phyloP scores from a whole-genome alignment of 2,888 invertebrate genomes.

The Drosophila borborema region DNA sequence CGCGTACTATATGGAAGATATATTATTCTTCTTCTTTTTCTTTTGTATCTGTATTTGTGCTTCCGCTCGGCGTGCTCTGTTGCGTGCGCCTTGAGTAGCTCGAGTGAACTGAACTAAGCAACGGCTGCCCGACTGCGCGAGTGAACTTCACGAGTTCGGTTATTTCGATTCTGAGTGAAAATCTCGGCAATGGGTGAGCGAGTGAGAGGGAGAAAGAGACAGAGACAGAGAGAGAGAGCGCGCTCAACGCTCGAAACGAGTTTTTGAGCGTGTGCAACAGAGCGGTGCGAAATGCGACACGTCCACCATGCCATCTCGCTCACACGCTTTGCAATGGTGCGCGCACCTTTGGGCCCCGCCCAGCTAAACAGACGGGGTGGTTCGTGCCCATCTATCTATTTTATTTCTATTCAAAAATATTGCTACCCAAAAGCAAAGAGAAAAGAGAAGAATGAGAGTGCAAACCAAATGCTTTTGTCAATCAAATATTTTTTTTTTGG shows the following conservation, averaged over 20 bases:
- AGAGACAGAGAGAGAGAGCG: conserved; percentile 6
- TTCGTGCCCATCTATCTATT: conserved; percentile 29
- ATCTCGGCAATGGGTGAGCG: conserved; percentile 61
- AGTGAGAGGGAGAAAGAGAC: conserved; percentile 14
- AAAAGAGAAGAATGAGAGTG: conserved; percentile 1
- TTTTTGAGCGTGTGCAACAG: conserved; percentile 29
- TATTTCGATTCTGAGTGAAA: conserved; percentile 63
- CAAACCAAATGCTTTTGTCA: conserved; percentile 55
- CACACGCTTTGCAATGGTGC: conserved; percentile 51
- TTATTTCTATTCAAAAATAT: conserved; percentile 16
- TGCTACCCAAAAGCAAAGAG: conserved; percentile 2
- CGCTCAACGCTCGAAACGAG: conserved; percentile 55
- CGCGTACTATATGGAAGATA: conserved; percentile 16
- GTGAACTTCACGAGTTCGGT: conserved; percentile 40
- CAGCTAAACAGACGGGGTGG: conserved; percentile 48
- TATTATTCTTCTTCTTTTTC: background rate
- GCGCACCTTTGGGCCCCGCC: conserved; percentile 46
- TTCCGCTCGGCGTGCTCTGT: conserved; percentile 25
- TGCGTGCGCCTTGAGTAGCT: conserved; percentile 73
- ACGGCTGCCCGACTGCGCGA: conserved; percentile 32
- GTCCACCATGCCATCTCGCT: conserved; percentile 22
- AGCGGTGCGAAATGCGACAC: conserved; percentile 17
- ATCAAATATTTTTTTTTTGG: conserved; percentile 34
- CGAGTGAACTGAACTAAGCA: conserved; percentile 65
- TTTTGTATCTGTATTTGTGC: background rate